Evolutionary conservation across 1,140 invertebrate genomes (phyloP).

Genomic region (Aphelinus atriplicis): DNA sequence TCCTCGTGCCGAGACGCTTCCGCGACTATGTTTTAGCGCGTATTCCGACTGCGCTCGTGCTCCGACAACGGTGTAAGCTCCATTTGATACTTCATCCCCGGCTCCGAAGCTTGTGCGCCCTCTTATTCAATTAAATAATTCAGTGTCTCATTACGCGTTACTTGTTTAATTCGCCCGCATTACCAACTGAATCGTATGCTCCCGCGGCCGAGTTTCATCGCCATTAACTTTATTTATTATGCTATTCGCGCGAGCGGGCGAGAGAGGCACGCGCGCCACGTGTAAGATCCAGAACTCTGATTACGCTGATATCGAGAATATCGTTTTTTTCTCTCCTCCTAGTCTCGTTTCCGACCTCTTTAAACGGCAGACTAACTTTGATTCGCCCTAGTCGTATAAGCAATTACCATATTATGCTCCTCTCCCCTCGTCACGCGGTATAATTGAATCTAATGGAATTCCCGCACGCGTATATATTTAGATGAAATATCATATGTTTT

Average conservation of each 20-base stretch:
- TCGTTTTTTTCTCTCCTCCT: not conserved
- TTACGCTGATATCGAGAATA: conserved; percentile 2
- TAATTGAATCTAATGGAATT: too few relatives aligned
- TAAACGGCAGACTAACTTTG: not conserved
- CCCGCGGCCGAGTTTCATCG: not conserved
- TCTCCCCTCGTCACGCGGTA: too few relatives aligned
- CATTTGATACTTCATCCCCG: too few relatives aligned
- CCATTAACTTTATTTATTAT: conserved; percentile 27
- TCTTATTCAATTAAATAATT: too few relatives aligned
- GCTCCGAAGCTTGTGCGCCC: too few relatives aligned
- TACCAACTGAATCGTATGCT: not conserved
- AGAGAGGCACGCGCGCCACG: not conserved
- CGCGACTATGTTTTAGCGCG: not conserved
- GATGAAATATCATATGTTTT: too few relatives aligned
- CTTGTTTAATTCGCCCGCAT: too few relatives aligned
- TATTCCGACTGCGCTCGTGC: not conserved
- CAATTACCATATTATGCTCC: too few relatives aligned
- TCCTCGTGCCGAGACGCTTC: not conserved
- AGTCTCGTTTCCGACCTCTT: not conserved
- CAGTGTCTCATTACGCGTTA: too few relatives aligned
- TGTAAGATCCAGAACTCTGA: conserved; percentile 19
- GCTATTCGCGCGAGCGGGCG: not conserved
- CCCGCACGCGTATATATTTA: too few relatives aligned
- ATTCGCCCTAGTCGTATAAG: not conserved
- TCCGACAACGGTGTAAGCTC: too few relatives aligned